Evolutionary conservation across 2,113 vertebrate species (phyloP), one percentile per base, ranked within the genome.

Genomic region (Anser cygnoides): DNA sequence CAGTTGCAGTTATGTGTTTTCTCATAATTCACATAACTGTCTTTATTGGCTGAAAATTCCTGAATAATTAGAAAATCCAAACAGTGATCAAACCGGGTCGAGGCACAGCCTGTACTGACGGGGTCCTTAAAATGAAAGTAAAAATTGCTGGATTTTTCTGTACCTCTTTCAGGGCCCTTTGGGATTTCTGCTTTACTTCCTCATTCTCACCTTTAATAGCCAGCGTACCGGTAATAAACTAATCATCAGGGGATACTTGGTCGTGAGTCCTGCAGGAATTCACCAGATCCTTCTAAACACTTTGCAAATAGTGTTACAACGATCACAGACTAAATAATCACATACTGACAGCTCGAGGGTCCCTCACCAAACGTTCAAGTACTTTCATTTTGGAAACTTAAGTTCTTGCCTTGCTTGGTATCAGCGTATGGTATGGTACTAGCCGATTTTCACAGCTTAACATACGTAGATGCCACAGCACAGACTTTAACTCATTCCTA

Each of bases 31-130:
- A 26, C 76, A 55, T 39, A 17, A 43, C 58, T 46, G 74, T 6
- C 44, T 76, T n/a, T 63, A 44, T 54, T 70, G 77, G 35, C 63
- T 94, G 91, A 62, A 95, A 91, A 94, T 31, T 28, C 79, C 55
- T 19, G 70, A 93, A 80, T 92, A 37, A 3, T 18, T 39, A 79
- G 54, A 3, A 81, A 90, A 76, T 9, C 39, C 90, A 31, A 72
- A 50, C 2, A 19, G 37, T n/a, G 72, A 59, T 89, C 18, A 3
- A 43, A 63, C 22, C 11, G 31, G 67, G 11, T 3, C 3, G 3
- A 70, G 50, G 58, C 70, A 37, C 54, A 52, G 39, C 13, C 50
- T 55, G 0, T 37, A 12, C 22, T 67, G 76, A 18, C 33, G 5
- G 12, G 0, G 1, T 33, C 6, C 16, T 63, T 19, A 9, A 62